Evolutionary conservation across 2,888 invertebrate genomes (phyloP).

Genomic region (Pherbina coryleti): DNA sequence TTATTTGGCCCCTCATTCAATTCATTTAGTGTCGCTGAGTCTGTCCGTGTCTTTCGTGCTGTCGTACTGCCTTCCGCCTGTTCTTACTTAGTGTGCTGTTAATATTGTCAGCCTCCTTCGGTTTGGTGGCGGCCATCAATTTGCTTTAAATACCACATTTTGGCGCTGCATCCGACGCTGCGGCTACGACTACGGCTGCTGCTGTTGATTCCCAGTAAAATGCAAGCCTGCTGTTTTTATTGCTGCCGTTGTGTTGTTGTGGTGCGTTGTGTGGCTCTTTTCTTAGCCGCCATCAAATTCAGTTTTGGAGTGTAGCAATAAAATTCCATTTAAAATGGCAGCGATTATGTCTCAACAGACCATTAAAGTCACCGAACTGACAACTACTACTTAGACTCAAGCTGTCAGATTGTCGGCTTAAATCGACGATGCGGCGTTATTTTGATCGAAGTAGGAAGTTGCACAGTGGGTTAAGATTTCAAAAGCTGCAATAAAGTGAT

Average conservation of each 20-base stretch:
- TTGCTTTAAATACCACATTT: conserved; percentile 61
- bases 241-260: conserved; percentile 37
- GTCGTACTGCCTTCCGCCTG: neutral
- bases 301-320: conserved; percentile 63
- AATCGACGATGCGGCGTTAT: conserved; percentile 37
- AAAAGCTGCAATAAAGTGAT: no score
- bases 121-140: conserved; percentile 62
- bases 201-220: conserved; percentile 5
- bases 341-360: conserved; percentile 70
- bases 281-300: conserved; percentile 13
- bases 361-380: conserved; percentile 69
- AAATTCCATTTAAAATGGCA: conserved; percentile 70
- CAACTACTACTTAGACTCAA: conserved; percentile 65
- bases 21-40: conserved; percentile 20
- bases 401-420: conserved; percentile 35
- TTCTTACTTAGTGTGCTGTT: conserved; percentile 32
- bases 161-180: conserved; percentile 42
- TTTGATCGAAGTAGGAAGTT: conserved; percentile 41
- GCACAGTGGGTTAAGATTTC: conserved; percentile 31
- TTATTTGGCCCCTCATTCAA: conserved; percentile 14
- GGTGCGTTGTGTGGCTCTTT: conserved; percentile 37
- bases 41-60: conserved; percentile 15
- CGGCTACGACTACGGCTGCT: no score
- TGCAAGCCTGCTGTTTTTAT: conserved; percentile 42
- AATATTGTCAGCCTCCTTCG: conserved; percentile 61